These are phyloP conservation scores for Microplitis deprimator DNA, from an alignment of 2,888 invertebrate species.

Conservation along the genomic window DNA sequence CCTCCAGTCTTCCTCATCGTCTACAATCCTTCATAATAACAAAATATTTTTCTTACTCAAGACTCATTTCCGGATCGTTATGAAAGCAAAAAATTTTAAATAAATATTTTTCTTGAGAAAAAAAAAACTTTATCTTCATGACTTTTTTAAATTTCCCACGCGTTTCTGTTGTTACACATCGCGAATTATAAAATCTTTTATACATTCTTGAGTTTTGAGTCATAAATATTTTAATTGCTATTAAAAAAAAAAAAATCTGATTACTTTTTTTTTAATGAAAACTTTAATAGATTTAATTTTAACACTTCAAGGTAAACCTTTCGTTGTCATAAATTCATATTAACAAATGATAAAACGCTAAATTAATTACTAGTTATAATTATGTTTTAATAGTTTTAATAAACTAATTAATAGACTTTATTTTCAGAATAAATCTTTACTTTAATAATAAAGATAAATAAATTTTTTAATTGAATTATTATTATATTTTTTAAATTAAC, in stretches of 20 bases:
- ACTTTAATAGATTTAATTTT: not conserved
- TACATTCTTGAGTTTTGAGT: not conserved
- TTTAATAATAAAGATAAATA: too few species aligned
- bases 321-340: not conserved
- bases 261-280: not conserved
- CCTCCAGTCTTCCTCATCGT: not conserved
- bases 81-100: not conserved
- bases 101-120: not conserved
- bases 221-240: not conserved
- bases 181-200: not conserved
- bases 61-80: not conserved
- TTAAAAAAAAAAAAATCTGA: not conserved
- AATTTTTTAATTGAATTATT: too few species aligned
- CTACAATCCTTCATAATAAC: not conserved
- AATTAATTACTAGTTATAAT: too few species aligned
- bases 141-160: not conserved
- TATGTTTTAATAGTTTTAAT: too few species aligned
- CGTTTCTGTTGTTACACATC: not conserved
- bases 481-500: not conserved
- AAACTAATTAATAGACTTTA: too few species aligned
- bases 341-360: not conserved
- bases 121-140: not conserved
- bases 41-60: not conserved
- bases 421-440: too few species aligned
- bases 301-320: not conserved